These are phyloP conservation scores for Agelaius phoeniceus DNA, from an alignment of 2,113 vertebrate species.

Conservation along the genomic window DNA sequence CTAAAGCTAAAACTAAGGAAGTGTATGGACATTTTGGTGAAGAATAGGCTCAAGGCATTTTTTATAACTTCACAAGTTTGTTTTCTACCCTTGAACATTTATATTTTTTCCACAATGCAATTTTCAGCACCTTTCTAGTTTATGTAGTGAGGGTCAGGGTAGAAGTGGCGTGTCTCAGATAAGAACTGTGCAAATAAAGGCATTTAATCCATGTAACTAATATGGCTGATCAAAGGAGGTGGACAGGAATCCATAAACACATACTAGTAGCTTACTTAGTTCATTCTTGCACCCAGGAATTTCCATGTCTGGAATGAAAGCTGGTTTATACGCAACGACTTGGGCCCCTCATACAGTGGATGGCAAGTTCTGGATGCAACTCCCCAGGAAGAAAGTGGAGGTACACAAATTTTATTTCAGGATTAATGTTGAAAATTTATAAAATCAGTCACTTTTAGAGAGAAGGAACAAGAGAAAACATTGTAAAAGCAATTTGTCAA, in stretches of 20 bases:
- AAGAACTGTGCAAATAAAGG: not conserved
- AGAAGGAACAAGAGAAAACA: not conserved
- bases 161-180: not conserved
- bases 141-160: not conserved
- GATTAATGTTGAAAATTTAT: not conserved
- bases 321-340: constrained; percentile 88
- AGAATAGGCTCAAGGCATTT: not conserved
- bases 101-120: not conserved
- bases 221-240: not conserved
- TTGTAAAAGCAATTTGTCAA: not conserved
- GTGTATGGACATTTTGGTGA: not conserved
- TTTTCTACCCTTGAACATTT: not conserved
- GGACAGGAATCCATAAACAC: not conserved
- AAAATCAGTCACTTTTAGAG: not conserved
- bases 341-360: constrained; percentile 81
- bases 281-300: constrained; percentile 79
- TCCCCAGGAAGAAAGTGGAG: constrained; percentile 90
- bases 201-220: not conserved
- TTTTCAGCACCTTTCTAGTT: not conserved
- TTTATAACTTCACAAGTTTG: not conserved
- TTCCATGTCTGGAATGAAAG: constrained; percentile 96
- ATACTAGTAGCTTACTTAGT: not conserved
- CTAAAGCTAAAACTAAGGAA: not conserved
- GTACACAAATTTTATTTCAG: constrained; percentile 73
- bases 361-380: constrained; percentile 97